Evolutionary conservation across 2,113 vertebrate genomes (phyloP).

Genomic region (Vidua macroura): DNA sequence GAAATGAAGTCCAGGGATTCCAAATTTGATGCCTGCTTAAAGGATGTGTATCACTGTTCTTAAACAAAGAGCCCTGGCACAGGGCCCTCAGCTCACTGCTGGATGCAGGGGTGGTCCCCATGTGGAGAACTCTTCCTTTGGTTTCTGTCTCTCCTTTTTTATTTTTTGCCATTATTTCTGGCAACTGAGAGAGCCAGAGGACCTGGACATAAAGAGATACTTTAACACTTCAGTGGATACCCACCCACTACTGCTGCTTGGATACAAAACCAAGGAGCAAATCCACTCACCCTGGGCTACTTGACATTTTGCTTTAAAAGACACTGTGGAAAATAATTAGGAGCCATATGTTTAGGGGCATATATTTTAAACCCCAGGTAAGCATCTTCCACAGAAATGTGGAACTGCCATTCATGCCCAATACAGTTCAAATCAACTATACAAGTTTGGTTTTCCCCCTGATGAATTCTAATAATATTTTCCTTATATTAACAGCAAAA

Average conservation of each 20-base stretch:
- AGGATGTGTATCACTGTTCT: neutral
- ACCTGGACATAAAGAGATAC: neutral
- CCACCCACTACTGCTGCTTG: neutral
- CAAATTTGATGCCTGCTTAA: neutral
- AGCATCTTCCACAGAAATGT: neutral
- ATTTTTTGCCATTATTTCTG: neutral
- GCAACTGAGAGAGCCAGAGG: neutral
- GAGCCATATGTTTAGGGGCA: neutral
- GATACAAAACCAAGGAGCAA: neutral
- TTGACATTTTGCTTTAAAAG: neutral
- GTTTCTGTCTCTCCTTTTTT: no score
- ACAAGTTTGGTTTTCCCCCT: neutral
- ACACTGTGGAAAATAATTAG: neutral
- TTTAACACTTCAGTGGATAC: neutral
- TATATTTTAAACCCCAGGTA: neutral
- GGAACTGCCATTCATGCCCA: neutral
- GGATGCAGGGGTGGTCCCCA: neutral
- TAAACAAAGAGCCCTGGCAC: neutral
- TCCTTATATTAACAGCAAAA: neutral
- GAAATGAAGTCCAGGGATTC: neutral
- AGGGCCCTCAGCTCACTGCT: neutral
- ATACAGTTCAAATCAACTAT: neutral
- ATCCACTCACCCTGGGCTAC: neutral
- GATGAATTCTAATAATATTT: neutral
- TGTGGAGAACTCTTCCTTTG: neutral